Conservation (phyloP, 1,140 invertebrate genomes). For the Bombus difficillimus region DNA sequence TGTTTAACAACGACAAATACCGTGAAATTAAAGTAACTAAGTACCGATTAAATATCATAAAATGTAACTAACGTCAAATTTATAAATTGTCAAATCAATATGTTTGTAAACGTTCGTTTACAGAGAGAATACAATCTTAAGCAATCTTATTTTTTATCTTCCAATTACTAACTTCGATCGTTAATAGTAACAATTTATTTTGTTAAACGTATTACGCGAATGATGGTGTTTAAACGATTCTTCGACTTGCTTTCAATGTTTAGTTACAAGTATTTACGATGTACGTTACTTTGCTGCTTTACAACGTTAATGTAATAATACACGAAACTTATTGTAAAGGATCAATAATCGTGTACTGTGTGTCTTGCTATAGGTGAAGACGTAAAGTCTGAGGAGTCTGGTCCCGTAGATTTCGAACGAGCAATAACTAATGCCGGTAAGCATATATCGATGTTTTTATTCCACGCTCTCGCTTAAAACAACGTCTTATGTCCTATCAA, state of each 20-base stretch:
- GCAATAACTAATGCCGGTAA: conserved; percentile 71
- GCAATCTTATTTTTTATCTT: neutral
- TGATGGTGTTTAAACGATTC: conserved; percentile 48
- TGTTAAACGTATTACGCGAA: neutral
- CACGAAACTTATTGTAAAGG: neutral
- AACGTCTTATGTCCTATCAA: neutral
- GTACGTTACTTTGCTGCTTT: conserved; percentile 14
- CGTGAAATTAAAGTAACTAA: neutral
- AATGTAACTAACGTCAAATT: neutral
- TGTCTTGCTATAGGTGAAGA: conserved; percentile 59
- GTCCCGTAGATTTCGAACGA: conserved; percentile 70
- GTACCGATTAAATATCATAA: neutral
- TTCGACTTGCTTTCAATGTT: conserved; percentile 33
- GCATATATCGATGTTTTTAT: conserved; percentile 67
- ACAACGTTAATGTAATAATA: neutral
- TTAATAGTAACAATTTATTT: neutral
- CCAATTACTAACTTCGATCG: neutral
- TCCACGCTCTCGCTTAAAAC: too few species aligned
- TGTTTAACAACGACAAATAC: neutral
- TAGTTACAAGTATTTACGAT: conserved; percentile 34
- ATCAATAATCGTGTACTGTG: neutral
- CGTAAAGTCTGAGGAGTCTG: conserved; percentile 60
- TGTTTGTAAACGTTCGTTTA: neutral
- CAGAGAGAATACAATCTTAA: too few species aligned
- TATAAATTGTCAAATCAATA: neutral